Percentiles rank a stretch among this genome's conserved stretches.
phyloP scores from a whole-genome alignment of 1,140 invertebrate genomes.

The Scylla paramamosain region DNA sequence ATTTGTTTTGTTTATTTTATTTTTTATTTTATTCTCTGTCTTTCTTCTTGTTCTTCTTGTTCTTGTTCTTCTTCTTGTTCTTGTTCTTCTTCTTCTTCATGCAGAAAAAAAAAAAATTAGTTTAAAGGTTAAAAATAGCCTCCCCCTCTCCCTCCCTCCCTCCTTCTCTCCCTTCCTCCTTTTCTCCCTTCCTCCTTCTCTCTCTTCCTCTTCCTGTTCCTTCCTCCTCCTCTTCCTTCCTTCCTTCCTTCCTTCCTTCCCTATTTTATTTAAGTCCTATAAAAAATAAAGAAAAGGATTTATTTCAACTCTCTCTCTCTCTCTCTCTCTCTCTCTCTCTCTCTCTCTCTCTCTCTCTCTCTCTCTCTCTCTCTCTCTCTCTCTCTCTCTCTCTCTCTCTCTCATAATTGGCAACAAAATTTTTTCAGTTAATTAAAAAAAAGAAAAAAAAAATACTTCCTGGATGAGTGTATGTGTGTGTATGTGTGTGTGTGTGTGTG shows the following conservation, averaged over 20 bases:
- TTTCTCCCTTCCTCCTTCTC: not conserved
- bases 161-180: not conserved
- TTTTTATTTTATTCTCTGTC: constrained; percentile 21
- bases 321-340: not conserved
- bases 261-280: not conserved
- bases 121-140: no score
- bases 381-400: constrained; percentile 46
- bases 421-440: not conserved
- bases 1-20: constrained; percentile 34
- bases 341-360: constrained; percentile 36
- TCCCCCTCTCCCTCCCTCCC: not conserved
- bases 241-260: not conserved
- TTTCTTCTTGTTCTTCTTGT: not conserved
- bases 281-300: no score
- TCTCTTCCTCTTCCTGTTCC: not conserved
- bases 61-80: not conserved
- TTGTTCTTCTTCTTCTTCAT: not conserved
- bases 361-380: constrained; percentile 33
- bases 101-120: not conserved
- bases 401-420: not conserved
- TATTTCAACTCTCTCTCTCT: not conserved
- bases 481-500: constrained; percentile 12
- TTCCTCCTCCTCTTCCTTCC: no score
- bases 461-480: not conserved
- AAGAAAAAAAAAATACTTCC: no score